These are phyloP conservation scores for Apis dorsata DNA, from an alignment of 1,140 invertebrate species.

Conservation along the genomic window DNA sequence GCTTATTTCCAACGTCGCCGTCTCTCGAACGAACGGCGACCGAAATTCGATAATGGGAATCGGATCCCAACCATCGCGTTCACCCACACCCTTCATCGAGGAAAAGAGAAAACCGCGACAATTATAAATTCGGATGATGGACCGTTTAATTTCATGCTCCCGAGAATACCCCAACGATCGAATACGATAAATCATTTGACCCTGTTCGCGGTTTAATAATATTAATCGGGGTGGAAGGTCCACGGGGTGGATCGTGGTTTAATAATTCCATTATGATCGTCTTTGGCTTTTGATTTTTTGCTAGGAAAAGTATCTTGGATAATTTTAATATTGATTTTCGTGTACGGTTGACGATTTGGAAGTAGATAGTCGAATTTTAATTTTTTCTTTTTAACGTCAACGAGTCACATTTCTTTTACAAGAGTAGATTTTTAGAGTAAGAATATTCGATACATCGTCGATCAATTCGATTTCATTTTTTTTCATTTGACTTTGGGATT, in stretches of 20 bases:
- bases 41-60: background rate
- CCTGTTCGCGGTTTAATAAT: background rate
- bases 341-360: too few relatives aligned
- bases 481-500: too few relatives aligned
- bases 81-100: background rate
- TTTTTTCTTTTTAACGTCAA: too few relatives aligned
- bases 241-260: too few relatives aligned
- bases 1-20: background rate
- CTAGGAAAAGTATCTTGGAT: too few relatives aligned
- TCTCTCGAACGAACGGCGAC: background rate
- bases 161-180: background rate
- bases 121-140: slow-evolving; percentile 17
- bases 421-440: background rate
- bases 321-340: too few relatives aligned
- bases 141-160: slow-evolving; percentile 10
- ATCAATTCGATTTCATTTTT: background rate
- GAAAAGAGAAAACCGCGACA: background rate
- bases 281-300: too few relatives aligned
- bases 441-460: background rate
- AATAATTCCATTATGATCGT: too few relatives aligned
- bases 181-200: background rate
- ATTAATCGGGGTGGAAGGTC: background rate
- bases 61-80: background rate
- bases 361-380: too few relatives aligned
- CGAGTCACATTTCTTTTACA: too few relatives aligned